Percentiles rank a stretch among this genome's conserved stretches.
Conservation (phyloP, 2,888 invertebrate species). For the Ichneumon xanthorius region DNA sequence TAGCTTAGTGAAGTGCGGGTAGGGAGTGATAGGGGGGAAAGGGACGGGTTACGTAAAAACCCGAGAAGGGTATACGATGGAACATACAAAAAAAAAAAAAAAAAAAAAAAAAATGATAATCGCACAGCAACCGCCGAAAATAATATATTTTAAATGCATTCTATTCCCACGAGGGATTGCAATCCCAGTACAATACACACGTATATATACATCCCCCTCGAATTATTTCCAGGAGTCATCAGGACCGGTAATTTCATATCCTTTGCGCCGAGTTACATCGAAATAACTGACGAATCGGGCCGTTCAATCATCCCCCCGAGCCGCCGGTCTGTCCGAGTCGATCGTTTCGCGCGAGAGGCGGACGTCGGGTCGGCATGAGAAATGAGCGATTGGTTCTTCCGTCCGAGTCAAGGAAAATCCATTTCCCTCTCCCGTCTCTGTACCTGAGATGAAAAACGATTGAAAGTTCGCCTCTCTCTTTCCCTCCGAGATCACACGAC, state of each 20-base stretch:
- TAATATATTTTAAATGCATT: too few species aligned
- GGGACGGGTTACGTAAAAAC: too few species aligned
- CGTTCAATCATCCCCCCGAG: slow-evolving; percentile 38
- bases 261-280: slow-evolving; percentile 12
- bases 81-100: too few species aligned
- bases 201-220: neutral
- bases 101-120: too few species aligned
- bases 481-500: neutral
- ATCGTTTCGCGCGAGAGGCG: slow-evolving; percentile 32
- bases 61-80: too few species aligned
- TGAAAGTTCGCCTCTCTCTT: slow-evolving; percentile 36
- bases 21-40: too few species aligned
- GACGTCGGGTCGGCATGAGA: slow-evolving; percentile 34
- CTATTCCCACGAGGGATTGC: too few species aligned
- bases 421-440: slow-evolving; percentile 18
- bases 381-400: slow-evolving; percentile 68
- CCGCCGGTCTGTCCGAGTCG: neutral
- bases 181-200: neutral
- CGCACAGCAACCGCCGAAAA: neutral
- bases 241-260: neutral
- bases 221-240: neutral
- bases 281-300: slow-evolving; percentile 26
- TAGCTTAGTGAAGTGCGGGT: too few species aligned
- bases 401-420: slow-evolving; percentile 54
- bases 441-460: slow-evolving; percentile 43